Evolutionary conservation across 2,888 invertebrate species (phyloP), one percentile per base, ranked within the genome.

Genomic region (Tridacna crocea): DNA sequence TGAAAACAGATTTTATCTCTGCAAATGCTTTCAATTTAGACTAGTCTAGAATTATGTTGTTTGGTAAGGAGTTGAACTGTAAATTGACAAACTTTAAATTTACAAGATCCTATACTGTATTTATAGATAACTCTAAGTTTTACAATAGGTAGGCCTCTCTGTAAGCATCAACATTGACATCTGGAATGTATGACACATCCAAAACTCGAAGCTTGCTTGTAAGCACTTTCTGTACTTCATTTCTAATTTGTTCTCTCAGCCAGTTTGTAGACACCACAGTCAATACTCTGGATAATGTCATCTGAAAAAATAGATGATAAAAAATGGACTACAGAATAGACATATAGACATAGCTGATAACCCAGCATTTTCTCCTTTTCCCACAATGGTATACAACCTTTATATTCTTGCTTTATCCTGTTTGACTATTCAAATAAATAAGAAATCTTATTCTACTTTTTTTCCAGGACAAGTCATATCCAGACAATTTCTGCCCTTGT

Each of bases 221-320:
- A n/a, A 48, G 26, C 70, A 80, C 78, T 58, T 77, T 78, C 36
- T 81, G 66, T 10, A 76, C 47, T 36, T 74, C 70, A 13, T 72
- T 65, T 12, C 70, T 51, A 27, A 90, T 72, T 60, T 88, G 87
- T 22, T 90, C 87, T 22, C 82, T 70, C 22, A 90, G 78, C 90
- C 90, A 90, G 60, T 82, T 80, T 17, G 89, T 88, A n/a, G 87
- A 86, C 11, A 90, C 90, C 72, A 88, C 66, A 13, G 90, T 84
- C 24, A 65, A 24, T 4, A 82, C 47, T 24, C 84, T 63, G 17
- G 84, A 80, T 22, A 87, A 19, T 3, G 79, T 72, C 87, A 87
- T 82, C 68, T 76, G 51, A 48, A 72, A 8, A 36, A 61, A 61
- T 61, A 8, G 8, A 36, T 36, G 36, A 36, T 4, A 58, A 58